Conservation (phyloP, 2,888 invertebrate species). For the Drosophila monieri region DNA sequence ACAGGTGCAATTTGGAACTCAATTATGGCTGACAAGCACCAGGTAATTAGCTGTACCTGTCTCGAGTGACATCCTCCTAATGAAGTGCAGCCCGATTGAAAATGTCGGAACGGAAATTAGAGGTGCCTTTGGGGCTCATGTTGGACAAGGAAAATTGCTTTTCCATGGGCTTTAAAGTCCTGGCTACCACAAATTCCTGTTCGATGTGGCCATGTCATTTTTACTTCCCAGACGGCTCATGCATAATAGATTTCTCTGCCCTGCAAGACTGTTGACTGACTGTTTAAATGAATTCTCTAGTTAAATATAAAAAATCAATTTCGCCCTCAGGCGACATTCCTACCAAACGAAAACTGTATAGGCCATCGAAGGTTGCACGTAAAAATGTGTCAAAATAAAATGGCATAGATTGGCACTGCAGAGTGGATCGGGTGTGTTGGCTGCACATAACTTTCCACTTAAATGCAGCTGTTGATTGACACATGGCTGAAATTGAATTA, state of each 20-base stretch:
- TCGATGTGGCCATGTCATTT: not conserved
- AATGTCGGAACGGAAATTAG: constrained; percentile 8
- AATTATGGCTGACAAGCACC: constrained; percentile 36
- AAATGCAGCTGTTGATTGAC: constrained; percentile 75
- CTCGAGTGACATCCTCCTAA: constrained; percentile 23
- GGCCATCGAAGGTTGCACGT: constrained; percentile 2
- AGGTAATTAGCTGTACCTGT: constrained; percentile 31
- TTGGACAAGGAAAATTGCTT: constrained; percentile 1
- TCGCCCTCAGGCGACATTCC: not conserved
- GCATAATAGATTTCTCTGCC: not conserved
- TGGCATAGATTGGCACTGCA: constrained; percentile 20
- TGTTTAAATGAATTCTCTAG: constrained; percentile 12
- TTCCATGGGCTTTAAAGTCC: not conserved
- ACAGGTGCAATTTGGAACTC: constrained; percentile 42
- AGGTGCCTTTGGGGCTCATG: not conserved
- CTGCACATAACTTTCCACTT: constrained; percentile 71
- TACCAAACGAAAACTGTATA: not conserved
- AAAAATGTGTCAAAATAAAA: constrained; percentile 38
- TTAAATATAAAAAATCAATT: constrained; percentile 42
- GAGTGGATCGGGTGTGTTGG: constrained; percentile 14
- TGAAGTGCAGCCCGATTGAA: constrained; percentile 33
- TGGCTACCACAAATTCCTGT: constrained; percentile 1
- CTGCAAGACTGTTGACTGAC: not conserved
- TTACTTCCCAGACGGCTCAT: constrained; percentile 3
- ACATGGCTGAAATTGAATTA: constrained; percentile 71